phyloP scores from a whole-genome alignment of 2,113 vertebrate genomes.

The Malurus cyaneus region DNA sequence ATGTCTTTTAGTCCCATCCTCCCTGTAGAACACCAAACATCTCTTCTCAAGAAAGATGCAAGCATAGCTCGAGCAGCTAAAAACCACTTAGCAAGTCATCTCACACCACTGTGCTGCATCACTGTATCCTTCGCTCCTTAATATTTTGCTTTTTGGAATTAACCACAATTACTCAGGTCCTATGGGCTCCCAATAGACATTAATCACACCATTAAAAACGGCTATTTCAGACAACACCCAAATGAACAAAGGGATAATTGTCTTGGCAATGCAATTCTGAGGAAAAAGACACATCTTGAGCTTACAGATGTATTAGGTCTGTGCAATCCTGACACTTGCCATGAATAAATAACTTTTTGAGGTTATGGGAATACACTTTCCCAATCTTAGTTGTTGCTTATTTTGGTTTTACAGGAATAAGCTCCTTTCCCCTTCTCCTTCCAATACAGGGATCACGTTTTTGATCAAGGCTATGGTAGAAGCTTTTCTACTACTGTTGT shows the following conservation, averaged over 20 bases:
- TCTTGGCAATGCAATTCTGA: neutral
- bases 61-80: fast-evolving
- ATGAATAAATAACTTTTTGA: neutral
- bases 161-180: neutral
- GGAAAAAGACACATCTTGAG: neutral
- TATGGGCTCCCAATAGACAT: neutral
- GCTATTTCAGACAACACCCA: neutral
- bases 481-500: neutral
- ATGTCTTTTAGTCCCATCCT: neutral
- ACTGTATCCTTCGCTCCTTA: neutral
- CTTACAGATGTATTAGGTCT: neutral
- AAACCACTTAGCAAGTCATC: neutral
- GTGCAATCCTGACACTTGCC: neutral
- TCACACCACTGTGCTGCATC: neutral
- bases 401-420: neutral
- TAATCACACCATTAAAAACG: neutral
- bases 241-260: neutral
- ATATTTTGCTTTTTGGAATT: neutral
- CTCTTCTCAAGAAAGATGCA: neutral
- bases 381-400: neutral
- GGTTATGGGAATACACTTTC: neutral
- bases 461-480: neutral
- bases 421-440: neutral
- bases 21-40: neutral
- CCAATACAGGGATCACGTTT: neutral